Conservation (phyloP, 2,888 invertebrate species). For the Podotricha telesiphe region DNA sequence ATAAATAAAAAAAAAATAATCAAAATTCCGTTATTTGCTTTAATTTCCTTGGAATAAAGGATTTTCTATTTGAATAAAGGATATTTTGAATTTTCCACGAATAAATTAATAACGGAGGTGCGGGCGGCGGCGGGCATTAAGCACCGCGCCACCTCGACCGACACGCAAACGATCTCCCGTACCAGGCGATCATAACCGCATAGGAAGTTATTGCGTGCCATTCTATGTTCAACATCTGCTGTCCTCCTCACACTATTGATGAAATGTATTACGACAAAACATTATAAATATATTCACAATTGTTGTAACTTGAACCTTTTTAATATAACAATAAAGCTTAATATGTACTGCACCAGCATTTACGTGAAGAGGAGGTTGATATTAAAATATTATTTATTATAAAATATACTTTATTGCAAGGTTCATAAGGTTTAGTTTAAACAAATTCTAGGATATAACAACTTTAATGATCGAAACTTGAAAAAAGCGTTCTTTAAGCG, state of each 20-base stretch:
- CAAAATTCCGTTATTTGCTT: not conserved
- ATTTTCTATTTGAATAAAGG: too few relatives aligned
- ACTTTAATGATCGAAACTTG: constrained; percentile 50
- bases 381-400: not conserved
- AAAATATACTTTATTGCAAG: accelerated
- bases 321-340: not conserved
- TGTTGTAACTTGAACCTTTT: not conserved
- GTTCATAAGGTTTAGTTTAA: not conserved
- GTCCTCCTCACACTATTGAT: constrained; percentile 65
- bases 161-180: constrained; percentile 78
- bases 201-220: constrained; percentile 52
- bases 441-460: not conserved
- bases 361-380: constrained; percentile 1
- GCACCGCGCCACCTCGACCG: constrained; percentile 81
- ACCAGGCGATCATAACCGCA: constrained; percentile 68
- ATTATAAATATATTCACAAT: not conserved
- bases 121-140: constrained; percentile 49
- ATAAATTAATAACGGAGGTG: constrained; percentile 23
- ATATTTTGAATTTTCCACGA: too few relatives aligned
- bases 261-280: constrained; percentile 45
- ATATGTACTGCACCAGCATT: not conserved
- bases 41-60: not conserved
- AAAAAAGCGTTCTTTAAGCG: constrained; percentile 27
- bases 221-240: constrained; percentile 49
- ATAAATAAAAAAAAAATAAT: not conserved